A percentile compares a stretch with the other conserved stretches of the same genome.
Evolutionary conservation across 2,888 invertebrate species (phyloP).

Genomic region (Aleiodes leptofemur): DNA sequence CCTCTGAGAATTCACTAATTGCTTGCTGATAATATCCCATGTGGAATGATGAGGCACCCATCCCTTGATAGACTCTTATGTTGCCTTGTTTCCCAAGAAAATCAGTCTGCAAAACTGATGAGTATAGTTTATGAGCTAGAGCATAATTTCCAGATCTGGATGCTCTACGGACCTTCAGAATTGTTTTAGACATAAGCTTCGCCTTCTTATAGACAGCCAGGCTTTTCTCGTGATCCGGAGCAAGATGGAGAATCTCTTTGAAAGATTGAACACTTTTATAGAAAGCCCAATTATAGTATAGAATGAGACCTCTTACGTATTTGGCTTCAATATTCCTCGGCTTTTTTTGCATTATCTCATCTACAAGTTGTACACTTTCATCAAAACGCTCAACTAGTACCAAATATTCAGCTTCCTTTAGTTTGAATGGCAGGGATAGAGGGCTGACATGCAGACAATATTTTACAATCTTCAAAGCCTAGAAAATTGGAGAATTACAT

Average conservation of each 20-base stretch:
- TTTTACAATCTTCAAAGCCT: neutral
- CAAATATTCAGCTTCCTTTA: constrained; percentile 89
- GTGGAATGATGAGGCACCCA: constrained; percentile 86
- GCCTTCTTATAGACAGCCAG: constrained; percentile 88
- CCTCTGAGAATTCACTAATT: constrained; percentile 89
- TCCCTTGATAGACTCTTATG: too few species aligned
- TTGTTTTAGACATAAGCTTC: constrained; percentile 88
- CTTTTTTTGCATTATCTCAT: constrained; percentile 88
- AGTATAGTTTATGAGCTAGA: constrained; percentile 89
- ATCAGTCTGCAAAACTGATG: constrained; percentile 91
- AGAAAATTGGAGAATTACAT: too few species aligned
- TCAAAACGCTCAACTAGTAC: constrained; percentile 87
- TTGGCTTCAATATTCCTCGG: constrained; percentile 92
- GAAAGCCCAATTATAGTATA: constrained; percentile 92
- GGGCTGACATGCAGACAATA: neutral
- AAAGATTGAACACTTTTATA: constrained; percentile 94
- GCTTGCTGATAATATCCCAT: constrained; percentile 86
- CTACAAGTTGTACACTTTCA: constrained; percentile 81
- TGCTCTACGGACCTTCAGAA: constrained; percentile 95
- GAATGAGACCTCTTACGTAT: constrained; percentile 93
- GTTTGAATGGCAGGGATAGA: neutral
- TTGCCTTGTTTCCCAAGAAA: too few species aligned
- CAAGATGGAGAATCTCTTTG: constrained; percentile 91
- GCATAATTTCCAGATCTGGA: constrained; percentile 88
- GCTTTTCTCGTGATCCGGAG: constrained; percentile 93